Base-by-base conservation (phyloP, 2,113 vertebrate species). In the Elephas maximus region DNA sequence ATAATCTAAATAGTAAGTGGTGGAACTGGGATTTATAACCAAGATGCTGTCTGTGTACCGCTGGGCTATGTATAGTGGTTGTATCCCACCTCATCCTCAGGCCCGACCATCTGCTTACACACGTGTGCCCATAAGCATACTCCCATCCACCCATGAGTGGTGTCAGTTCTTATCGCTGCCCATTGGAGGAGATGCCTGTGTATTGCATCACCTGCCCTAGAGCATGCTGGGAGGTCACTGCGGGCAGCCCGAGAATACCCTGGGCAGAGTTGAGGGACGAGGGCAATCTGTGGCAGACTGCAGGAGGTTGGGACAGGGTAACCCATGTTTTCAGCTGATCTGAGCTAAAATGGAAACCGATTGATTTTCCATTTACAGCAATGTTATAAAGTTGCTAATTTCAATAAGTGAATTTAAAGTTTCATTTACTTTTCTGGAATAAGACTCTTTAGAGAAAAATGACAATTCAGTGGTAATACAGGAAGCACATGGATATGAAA, bases 171-270 rank as follows among this genome's bases (percentile, higher is more conserved):
- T n/a, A 1, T 11, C 0, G 18, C 11, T 33, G 78, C 30, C 24
- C 10, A 0, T 1, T 0, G 12, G 10, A 21, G 6, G 21, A 2
- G 9, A 67, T 14, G 79, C 69, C 48, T 57, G 28, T 71, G 24
- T 20, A 8, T 11, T 5, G 15, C 8, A 2, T 4, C 1, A 0
- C 6, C 18, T 14, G 78, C 26, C 45, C 69, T 21, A 4, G 21
- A 28, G 41, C 45, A 44, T 33, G 9, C 80, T 65, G 88, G 77
- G 44, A 76, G 37, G 21, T 23, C 15, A n/a, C 0, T 2, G 71
- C 4, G 6, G 81, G 45, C 60, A 82, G 37, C 53, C 62, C 4
- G n/a, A 62, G 63, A 20, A 15, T 30, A 11, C 21, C 9, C 23
- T 18, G 62, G 53, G 6, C n/a, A 17, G 81, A 65, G 24, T 15